These are phyloP conservation scores for Onychorhynchus coronatus DNA, from an alignment of 2,113 vertebrate species.

Conservation along the genomic window DNA sequence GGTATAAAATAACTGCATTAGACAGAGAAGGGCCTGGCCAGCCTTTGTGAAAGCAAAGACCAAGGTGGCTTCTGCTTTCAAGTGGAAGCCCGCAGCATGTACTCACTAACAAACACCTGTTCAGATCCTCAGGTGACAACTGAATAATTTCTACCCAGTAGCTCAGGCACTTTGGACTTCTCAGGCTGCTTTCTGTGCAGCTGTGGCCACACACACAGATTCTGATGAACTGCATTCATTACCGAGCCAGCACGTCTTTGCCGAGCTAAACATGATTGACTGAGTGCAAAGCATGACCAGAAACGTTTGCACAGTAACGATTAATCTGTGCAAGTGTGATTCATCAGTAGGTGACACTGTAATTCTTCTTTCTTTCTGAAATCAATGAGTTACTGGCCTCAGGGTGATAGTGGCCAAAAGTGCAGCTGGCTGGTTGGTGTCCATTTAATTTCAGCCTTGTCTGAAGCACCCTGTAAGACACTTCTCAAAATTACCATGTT, in stretches of 20 bases:
- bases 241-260: neutral
- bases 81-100: neutral
- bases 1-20: neutral
- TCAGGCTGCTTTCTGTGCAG: neutral
- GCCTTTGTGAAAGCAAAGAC: neutral
- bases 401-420: rapidly evolving
- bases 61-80: neutral
- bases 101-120: neutral
- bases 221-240: neutral
- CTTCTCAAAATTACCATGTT: neutral
- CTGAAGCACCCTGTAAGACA: neutral
- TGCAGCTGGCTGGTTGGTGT: neutral
- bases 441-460: neutral
- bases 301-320: rapidly evolving
- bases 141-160: neutral
- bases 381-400: neutral
- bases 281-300: neutral
- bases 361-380: neutral
- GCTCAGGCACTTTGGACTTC: neutral
- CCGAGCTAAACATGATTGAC: neutral
- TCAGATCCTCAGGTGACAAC: neutral
- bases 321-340: neutral
- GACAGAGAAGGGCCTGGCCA: neutral
- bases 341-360: neutral
- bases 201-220: neutral